These are phyloP conservation scores for Telmatochromis bifrenatus DNA, from an alignment of 2,113 vertebrate genomes.

Conservation along the genomic window DNA sequence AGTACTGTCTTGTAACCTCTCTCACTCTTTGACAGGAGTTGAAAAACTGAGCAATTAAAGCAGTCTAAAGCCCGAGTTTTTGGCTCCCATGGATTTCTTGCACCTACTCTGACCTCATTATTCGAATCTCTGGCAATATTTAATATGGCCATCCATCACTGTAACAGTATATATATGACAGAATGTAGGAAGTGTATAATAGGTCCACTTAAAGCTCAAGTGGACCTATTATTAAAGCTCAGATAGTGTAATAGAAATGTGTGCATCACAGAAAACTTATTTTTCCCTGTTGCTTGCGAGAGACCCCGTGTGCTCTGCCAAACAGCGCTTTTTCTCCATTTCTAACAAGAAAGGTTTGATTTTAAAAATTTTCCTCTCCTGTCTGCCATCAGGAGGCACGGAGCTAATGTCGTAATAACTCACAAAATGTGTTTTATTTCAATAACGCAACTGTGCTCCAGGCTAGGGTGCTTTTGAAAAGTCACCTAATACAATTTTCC, in stretches of 20 bases:
- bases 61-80: neutral
- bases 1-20: neutral
- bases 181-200: neutral
- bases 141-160: neutral
- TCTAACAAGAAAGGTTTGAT: neutral
- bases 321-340: neutral
- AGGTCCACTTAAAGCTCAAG: neutral
- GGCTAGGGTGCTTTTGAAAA: neutral
- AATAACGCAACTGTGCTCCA: neutral
- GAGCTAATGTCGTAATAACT: neutral
- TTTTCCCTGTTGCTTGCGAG: neutral
- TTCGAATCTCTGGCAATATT: neutral
- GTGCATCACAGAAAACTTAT: neutral
- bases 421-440: neutral
- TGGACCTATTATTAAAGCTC: neutral
- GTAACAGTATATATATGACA: neutral
- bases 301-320: neutral
- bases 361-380: neutral
- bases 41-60: neutral
- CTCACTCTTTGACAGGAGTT: neutral
- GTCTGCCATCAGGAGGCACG: neutral
- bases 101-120: neutral
- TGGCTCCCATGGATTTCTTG: neutral
- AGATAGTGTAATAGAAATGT: neutral
- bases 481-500: neutral